Evolutionary conservation across 2,113 vertebrate genomes (phyloP), one percentile per base, ranked within the genome.

Genomic region (Pelodiscus sinensis): DNA sequence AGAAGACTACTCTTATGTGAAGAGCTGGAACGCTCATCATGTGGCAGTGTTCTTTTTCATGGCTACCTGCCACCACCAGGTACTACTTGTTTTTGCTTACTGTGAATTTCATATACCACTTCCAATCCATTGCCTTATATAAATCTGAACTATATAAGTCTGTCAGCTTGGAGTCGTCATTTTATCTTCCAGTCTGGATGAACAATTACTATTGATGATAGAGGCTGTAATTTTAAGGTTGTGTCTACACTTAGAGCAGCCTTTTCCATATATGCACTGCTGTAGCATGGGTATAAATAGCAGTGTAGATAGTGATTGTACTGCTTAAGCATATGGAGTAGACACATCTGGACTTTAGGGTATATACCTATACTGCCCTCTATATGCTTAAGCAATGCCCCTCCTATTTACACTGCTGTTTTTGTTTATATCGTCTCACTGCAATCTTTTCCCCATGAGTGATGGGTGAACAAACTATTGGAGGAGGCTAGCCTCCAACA

Each of bases 1-100:
- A 98, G 99, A 79, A 98, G 99, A 90, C 97, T 99, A 87, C 98
- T 99, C 79, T 96, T 99, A 3, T 99, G 99, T 97, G 99, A 99
- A 96, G 99, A 99, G 90, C 97, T 99, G 96, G 99, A 99, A 90
- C 98, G 99, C 35, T 99, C 99, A 0, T 99, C 99, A 1, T 99
- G 99, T 92, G 99, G 99, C 89, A 99, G 99, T 10, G 99, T 99
- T 87, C 99, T 99, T 50, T 99, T 99, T 92, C 99, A 99, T 15
- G 99, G 99, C 60, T 99, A 99, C 96, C 96, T 99, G 90, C 99
- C 99, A 21, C 99, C 99, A 57, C 99, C 99, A 98, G 99, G 99
- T 98, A 98, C 78, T 84, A 81, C 7, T 25, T 56, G 8, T 82
- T 4, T 75, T 56, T 2, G 14, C 65, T 35, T 0, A 83, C 55